Evolutionary conservation across 2,797 vertebrate genomes (phyloP).

Genomic region (Scolopax rusticola): DNA sequence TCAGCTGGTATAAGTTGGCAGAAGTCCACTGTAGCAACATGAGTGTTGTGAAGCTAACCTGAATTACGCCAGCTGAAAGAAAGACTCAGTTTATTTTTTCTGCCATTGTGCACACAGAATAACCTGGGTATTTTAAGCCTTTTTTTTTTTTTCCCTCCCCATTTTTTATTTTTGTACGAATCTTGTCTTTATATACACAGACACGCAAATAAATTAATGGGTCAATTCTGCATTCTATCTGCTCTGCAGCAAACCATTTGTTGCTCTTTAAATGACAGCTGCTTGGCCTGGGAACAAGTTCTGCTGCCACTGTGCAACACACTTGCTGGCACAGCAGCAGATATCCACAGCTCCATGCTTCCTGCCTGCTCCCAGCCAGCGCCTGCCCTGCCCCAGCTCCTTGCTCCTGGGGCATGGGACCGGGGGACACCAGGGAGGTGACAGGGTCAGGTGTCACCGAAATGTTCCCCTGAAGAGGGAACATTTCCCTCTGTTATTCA

Average conservation of each 20-base stretch:
- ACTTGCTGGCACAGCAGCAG: conserved; percentile 34
- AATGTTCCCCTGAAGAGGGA: not conserved
- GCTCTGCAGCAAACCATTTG: conserved; percentile 50
- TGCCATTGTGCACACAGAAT: not conserved
- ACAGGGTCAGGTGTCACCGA: not conserved
- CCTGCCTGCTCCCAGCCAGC: accelerated
- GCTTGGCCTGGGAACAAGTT: conserved; percentile 55
- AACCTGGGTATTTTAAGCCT: not conserved
- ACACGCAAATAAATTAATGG: conserved; percentile 26
- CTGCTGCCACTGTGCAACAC: conserved; percentile 2
- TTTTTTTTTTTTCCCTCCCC: not conserved
- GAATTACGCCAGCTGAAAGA: conserved; percentile 11
- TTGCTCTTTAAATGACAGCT: conserved; percentile 67
- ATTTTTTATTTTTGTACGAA: not conserved
- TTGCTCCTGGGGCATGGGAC: accelerated
- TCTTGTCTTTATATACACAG: conserved; percentile 2
- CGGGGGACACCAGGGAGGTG: no score
- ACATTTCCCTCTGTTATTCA: not conserved
- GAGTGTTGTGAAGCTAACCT: conserved; percentile 40
- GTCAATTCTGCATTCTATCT: conserved; percentile 47
- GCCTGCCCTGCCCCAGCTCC: not conserved
- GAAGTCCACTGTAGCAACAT: conserved; percentile 17
- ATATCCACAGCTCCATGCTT: not conserved
- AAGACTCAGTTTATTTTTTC: not conserved
- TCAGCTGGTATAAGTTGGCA: conserved; percentile 65